Percentiles rank a stretch among this genome's conserved stretches.
phyloP scores from a whole-genome alignment of 2,113 vertebrate genomes.

The Cynoglossus semilaevis region DNA sequence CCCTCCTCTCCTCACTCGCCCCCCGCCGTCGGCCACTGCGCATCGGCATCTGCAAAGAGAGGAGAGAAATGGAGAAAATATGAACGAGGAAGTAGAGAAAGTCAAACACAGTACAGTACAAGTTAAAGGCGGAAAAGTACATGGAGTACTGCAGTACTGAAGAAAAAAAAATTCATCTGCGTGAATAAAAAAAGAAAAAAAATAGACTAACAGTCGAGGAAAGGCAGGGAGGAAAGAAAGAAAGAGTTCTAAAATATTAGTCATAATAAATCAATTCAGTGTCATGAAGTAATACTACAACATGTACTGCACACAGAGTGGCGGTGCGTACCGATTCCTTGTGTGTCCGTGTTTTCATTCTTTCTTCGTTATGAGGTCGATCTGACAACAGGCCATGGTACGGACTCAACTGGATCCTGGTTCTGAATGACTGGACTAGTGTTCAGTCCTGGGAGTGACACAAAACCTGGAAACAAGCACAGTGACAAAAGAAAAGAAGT shows the following conservation, averaged over 20 bases:
- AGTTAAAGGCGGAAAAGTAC: neutral
- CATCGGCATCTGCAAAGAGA: slow-evolving; percentile 79
- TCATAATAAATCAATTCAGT: slow-evolving; percentile 27
- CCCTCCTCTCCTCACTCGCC: slow-evolving; percentile 79
- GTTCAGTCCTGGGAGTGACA: slow-evolving; percentile 45
- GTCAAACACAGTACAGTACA: neutral
- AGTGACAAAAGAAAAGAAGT: slow-evolving; percentile 35
- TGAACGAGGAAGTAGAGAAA: slow-evolving; percentile 6
- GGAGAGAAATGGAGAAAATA: slow-evolving; percentile 12
- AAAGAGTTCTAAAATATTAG: slow-evolving; percentile 21
- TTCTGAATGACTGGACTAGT: slow-evolving; percentile 40
- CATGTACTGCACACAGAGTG: slow-evolving; percentile 5
- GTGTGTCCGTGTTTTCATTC: slow-evolving; percentile 82
- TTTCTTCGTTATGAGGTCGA: slow-evolving; percentile 68
- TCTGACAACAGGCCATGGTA: slow-evolving; percentile 66
- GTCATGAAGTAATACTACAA: neutral
- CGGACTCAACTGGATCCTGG: slow-evolving; percentile 57
- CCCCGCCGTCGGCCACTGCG: slow-evolving; percentile 84
- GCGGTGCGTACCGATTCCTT: slow-evolving; percentile 78
- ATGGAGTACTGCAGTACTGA: too few relatives aligned
- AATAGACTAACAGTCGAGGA: too few relatives aligned
- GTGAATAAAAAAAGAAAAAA: too few relatives aligned
- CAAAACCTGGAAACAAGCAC: slow-evolving; percentile 61
- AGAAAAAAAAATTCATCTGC: too few relatives aligned
- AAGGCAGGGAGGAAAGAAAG: too few relatives aligned